Evolutionary conservation across 1,140 invertebrate species (phyloP).

Genomic region (Zeugodacus cucurbitae): DNA sequence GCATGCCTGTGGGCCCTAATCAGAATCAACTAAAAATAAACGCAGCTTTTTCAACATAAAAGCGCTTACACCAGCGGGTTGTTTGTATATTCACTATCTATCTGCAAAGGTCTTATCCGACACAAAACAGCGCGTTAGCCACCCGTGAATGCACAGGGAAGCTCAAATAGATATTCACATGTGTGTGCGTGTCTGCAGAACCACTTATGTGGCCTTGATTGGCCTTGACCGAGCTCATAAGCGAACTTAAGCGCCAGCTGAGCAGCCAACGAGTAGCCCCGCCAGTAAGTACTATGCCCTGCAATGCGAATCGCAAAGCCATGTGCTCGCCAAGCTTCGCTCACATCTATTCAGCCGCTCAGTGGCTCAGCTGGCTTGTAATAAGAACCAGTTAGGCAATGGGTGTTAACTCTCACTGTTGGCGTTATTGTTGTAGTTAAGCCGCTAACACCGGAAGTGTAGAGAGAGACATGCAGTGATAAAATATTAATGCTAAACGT

Average conservation of each 20-base stretch:
- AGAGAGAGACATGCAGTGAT: background rate
- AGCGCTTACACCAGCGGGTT: background rate
- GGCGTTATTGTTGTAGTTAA: background rate
- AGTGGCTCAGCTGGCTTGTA: background rate
- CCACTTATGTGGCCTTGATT: constrained; percentile 42
- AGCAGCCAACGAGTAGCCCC: background rate
- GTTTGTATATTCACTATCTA: background rate
- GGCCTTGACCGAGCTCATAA: constrained; percentile 45
- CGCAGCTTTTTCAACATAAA: background rate
- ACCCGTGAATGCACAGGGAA: background rate
- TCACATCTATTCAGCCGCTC: background rate
- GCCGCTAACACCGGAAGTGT: background rate
- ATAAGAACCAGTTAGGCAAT: background rate
- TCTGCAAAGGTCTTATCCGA: background rate
- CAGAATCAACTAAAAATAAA: background rate
- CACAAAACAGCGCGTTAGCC: too few relatives aligned
- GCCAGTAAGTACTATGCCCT: background rate
- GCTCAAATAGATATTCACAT: background rate
- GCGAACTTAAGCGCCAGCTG: background rate
- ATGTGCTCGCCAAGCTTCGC: background rate
- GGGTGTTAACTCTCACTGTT: background rate
- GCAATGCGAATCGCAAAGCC: background rate
- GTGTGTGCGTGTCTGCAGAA: background rate
- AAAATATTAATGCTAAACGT: background rate
- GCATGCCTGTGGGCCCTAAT: background rate